Conservation (phyloP, 1,140 invertebrate species). For the Drosophila biarmipes region DNA sequence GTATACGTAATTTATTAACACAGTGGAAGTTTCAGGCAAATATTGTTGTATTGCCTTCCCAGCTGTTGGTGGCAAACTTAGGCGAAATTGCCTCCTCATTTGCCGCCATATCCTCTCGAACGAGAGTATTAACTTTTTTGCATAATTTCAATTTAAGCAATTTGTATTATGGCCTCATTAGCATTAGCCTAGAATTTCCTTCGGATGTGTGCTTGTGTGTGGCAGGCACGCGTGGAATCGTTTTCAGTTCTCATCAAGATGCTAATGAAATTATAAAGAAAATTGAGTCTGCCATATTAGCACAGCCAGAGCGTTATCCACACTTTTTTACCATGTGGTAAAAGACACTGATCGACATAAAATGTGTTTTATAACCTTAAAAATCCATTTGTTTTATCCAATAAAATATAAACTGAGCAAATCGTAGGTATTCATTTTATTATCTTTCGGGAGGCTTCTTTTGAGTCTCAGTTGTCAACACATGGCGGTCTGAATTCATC, state of each 20-base stretch:
- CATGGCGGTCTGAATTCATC: constrained; percentile 1
- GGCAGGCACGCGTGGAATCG: constrained; percentile 45
- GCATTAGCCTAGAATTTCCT: constrained; percentile 54
- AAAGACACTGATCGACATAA: background rate
- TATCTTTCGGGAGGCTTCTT: background rate
- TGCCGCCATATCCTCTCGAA: constrained; percentile 17
- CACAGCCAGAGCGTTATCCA: constrained; percentile 33
- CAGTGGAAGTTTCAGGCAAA: constrained; percentile 9
- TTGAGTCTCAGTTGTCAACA: constrained; percentile 11
- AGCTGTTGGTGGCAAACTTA: constrained; percentile 52
- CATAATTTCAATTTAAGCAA: constrained; percentile 80
- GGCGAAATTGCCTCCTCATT: constrained; percentile 28
- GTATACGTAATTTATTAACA: constrained; percentile 52
- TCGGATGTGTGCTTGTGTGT: constrained; percentile 28
- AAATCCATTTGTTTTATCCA: background rate
- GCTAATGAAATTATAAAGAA: constrained; percentile 79
- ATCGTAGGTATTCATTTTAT: no score
- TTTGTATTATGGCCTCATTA: constrained; percentile 80
- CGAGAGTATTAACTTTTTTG: constrained; percentile 62
- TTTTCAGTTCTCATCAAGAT: constrained; percentile 70
- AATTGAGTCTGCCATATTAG: constrained; percentile 75
- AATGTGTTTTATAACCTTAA: no score
- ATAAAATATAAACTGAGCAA: no score
- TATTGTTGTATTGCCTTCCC: constrained; percentile 37
- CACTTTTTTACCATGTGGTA: constrained; percentile 12